Base-by-base conservation (phyloP, 1,140 invertebrate genomes). In the Mamestra configurata region DNA sequence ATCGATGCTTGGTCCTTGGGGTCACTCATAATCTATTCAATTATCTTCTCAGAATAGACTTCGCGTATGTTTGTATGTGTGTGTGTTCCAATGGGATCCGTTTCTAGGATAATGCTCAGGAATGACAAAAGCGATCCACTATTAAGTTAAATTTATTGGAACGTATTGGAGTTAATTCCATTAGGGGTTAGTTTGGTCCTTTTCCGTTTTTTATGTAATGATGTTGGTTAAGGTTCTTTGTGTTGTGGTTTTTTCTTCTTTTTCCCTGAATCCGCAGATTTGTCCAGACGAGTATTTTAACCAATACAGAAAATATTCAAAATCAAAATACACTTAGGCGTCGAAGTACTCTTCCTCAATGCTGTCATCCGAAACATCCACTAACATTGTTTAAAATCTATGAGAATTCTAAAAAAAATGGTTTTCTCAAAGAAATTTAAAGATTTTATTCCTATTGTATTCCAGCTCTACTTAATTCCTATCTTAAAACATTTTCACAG, bases 11-110 rank as follows among this genome's bases (percentile, higher is more conserved):
- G 35, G 61, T 66, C 35, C 61, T 66, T 40, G 61, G 35, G 61
- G 61, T 66, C 61, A 18, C 61, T 66, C 40, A 66, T 66, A 66
- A 66, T 66, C 61, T 66, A 66, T 66, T 66, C 61, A 66, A 66
- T 66, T 66, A 66, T 66, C 61, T 66, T 66, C 35, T 22, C 35
- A 40, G 18, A 66, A 35, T 27, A 27, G 22, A 22, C 0, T 66
- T 4, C 61, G 7, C 18, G 0, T 66, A 7, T 40, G 35, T 64
- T 15, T 37, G n/a, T 20, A 1, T 37, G 31, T 40, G 18, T 22
- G 18, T 40, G 61, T 66, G 61, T 40, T 6, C 18, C 61, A 66
- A 66, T 66, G 31, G 61, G 61, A 66, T 40, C 61, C 61, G 35
- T 66, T 66, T 40, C 35, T 40, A 40, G 59, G 31, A 64, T 64